Percentiles rank a stretch among this genome's conserved stretches.
Evolutionary conservation across 1,140 invertebrate species (phyloP).

Genomic region (Drosophila burlai): DNA sequence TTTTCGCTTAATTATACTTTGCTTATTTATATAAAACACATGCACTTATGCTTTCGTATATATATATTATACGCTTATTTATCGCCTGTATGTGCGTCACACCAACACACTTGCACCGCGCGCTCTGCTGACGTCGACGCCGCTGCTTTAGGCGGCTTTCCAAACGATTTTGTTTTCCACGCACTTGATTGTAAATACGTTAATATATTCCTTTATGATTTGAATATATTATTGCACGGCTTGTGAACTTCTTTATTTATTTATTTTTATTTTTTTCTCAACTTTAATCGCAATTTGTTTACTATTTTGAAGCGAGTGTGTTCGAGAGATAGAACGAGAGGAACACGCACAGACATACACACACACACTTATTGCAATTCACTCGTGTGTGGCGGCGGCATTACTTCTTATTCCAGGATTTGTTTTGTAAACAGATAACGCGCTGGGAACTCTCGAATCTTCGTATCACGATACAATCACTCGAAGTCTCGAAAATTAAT

Average conservation of each 20-base stretch:
- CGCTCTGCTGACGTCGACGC: constrained; percentile 44
- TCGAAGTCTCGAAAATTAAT: constrained; percentile 10
- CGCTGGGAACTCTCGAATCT: background rate
- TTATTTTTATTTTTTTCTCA: background rate
- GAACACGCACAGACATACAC: background rate
- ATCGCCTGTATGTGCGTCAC: constrained; percentile 55
- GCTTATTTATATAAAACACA: constrained; percentile 40
- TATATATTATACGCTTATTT: constrained; percentile 27
- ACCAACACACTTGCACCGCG: constrained; percentile 73
- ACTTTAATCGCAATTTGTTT: constrained; percentile 32
- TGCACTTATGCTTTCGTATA: constrained; percentile 45
- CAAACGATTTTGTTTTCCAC: constrained; percentile 51
- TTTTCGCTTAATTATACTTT: constrained; percentile 51
- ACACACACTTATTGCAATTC: constrained; percentile 24
- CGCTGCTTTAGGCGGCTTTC: constrained; percentile 51
- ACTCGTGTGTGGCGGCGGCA: constrained; percentile 27
- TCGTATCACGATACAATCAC: background rate
- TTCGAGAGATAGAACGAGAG: background rate
- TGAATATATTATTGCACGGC: constrained; percentile 27
- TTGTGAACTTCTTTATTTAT: constrained; percentile 7
- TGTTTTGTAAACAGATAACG: constrained; percentile 31
- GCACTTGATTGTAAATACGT: constrained; percentile 49
- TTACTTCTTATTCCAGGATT: constrained; percentile 18
- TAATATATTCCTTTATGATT: constrained; percentile 17
- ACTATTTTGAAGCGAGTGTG: constrained; percentile 20